Base-by-base conservation (phyloP, 2,113 vertebrate genomes). In the Callaeas wilsoni region DNA sequence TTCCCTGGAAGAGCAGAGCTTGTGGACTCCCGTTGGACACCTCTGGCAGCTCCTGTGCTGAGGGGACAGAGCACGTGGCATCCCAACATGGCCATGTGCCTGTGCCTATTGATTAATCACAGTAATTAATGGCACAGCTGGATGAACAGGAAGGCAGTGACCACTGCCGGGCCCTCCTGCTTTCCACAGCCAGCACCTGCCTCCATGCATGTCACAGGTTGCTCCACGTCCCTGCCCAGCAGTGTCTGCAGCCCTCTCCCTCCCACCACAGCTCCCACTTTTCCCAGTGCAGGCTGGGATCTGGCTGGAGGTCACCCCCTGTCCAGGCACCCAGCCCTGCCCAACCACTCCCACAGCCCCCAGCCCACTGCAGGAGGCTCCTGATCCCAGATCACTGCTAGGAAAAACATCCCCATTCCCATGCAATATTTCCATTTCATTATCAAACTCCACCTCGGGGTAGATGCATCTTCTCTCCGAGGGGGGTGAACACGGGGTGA, bases 11-110 rank as follows among this genome's bases (percentile, higher is more conserved):
- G 0, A 60, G 46, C 9, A 1, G 71, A 6, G 57, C 75, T 60
- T 5, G 4, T 1, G 13, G 33, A 44, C 7, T 44, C 0, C 0
- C n/a, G 85, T 15, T 6, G 23, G 42, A 53, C 70, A 77, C 53
- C 4, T 77, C 63, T 29, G 73, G 55, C 33, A 52, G 63, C 33
- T 77, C 39, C 33, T 37, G 19, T 6, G 12, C 62, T 64, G 9
- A 9, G 44, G 44, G 27, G 46, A 46, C 42, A 10, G 0, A 15
- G 46, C 50, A 35, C 9, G 1, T 8, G 60, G 55, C 47, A 60
- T 4, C 60, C 55, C 47, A 10, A 21, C n/a, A 1, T 0, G 13
- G 63, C 59, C 27, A 29, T 12, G 80, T 16, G 44, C 64, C 75
- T 59, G 44, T 64, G 22, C 6, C 77, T 19, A 13, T 41, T 80